phyloP scores from a whole-genome alignment of 2,888 invertebrate species.

The Hydrotaea diabolus region DNA sequence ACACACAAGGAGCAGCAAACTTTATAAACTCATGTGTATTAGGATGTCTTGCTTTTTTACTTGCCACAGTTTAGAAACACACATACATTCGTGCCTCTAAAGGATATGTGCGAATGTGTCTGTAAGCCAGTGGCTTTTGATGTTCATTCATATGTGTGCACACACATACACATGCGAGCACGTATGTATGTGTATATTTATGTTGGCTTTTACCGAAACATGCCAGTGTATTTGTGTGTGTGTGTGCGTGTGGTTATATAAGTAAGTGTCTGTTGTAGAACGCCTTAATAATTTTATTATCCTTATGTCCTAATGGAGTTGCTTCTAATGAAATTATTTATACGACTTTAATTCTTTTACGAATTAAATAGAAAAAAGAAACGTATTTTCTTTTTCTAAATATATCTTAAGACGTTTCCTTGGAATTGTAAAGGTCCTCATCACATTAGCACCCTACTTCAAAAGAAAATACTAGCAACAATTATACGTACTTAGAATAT shows the following conservation, averaged over 20 bases:
- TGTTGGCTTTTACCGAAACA: constrained; percentile 6
- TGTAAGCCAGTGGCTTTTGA: neutral
- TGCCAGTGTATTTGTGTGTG: no score
- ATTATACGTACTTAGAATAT: no score
- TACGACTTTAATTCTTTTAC: constrained; percentile 60
- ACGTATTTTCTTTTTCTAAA: no score
- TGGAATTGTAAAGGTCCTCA: no score
- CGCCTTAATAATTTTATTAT: constrained; percentile 67
- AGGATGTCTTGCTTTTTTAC: neutral
- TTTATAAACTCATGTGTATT: constrained; percentile 46
- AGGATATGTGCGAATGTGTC: no score
- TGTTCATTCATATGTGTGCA: neutral
- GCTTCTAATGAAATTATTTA: constrained; percentile 67
- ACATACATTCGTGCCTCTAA: neutral
- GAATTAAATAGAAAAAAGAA: neutral
- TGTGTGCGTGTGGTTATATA: constrained; percentile 21
- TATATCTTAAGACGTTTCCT: no score
- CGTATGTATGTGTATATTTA: neutral
- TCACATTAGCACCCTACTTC: no score
- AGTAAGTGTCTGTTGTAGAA: constrained; percentile 11
- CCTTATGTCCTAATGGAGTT: constrained; percentile 62
- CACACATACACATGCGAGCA: neutral
- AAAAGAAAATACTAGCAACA: no score
- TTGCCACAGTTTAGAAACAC: neutral
- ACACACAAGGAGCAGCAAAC: neutral